Evolutionary conservation across 2,888 invertebrate genomes (phyloP).

Genomic region (Tachystola acroxantha): DNA sequence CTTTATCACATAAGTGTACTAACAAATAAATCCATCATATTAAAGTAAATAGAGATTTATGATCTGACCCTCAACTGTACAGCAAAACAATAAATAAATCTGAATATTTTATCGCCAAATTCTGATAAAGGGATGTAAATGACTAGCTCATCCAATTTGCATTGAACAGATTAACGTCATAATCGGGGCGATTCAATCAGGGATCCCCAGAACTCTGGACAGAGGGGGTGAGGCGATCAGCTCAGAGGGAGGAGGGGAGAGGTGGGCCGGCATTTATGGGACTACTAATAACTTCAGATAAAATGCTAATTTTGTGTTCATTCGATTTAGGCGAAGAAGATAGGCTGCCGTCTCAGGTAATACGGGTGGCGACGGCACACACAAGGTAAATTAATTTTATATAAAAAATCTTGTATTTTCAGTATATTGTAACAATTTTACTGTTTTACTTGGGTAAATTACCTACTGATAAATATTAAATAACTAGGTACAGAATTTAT

Average conservation of each 20-base stretch:
- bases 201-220: conserved; percentile 58
- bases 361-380: conserved; percentile 18
- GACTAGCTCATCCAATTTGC: conserved; percentile 74
- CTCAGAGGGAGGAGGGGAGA: conserved; percentile 21
- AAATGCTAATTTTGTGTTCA: conserved; percentile 77
- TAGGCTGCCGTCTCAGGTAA: conserved; percentile 32
- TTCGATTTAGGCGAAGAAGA: conserved; percentile 65
- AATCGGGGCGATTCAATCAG: conserved; percentile 76
- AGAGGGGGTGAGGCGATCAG: conserved; percentile 30
- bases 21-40: too few relatives aligned
- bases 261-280: conserved; percentile 40
- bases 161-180: conserved; percentile 78
- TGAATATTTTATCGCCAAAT: conserved; percentile 67
- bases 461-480: too few relatives aligned
- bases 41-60: too few relatives aligned
- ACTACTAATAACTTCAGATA: conserved; percentile 72
- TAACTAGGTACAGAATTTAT: too few relatives aligned
- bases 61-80: too few relatives aligned
- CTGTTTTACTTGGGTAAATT: too few relatives aligned
- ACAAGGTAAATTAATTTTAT: too few relatives aligned
- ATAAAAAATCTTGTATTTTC: too few relatives aligned
- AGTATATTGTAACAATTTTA: too few relatives aligned
- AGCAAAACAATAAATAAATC: conserved; percentile 57
- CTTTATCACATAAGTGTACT: too few relatives aligned
- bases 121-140: conserved; percentile 74